A percentile compares a stretch with the other conserved stretches of the same genome.
phyloP scores from a whole-genome alignment of 2,797 vertebrate genomes.

The Chelon labrosus region DNA sequence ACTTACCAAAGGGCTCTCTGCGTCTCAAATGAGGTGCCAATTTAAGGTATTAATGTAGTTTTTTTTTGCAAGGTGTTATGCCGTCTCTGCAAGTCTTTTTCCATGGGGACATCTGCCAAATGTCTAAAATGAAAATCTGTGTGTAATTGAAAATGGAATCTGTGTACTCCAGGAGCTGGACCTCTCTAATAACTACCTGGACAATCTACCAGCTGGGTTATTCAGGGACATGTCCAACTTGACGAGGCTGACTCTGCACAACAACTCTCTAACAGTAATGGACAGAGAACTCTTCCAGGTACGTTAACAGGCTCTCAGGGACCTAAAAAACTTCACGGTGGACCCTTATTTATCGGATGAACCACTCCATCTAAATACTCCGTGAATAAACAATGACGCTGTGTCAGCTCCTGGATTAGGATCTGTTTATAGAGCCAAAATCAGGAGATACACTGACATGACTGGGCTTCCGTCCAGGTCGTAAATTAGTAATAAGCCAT shows the following conservation, averaged over 20 bases:
- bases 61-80: background rate
- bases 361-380: background rate
- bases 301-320: background rate
- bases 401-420: conserved; percentile 9
- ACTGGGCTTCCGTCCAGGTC: conserved; percentile 49
- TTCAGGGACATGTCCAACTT: conserved; percentile 94
- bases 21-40: background rate
- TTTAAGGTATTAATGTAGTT: background rate
- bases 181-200: conserved; percentile 98
- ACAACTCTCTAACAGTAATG: conserved; percentile 95
- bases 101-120: background rate
- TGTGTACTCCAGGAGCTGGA: conserved; percentile 85
- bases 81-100: background rate
- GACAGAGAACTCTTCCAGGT: conserved; percentile 93
- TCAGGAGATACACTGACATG: conserved; percentile 27
- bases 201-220: conserved; percentile 92
- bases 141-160: background rate
- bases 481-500: conserved; percentile 59
- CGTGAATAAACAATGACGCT: background rate
- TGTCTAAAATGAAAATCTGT: background rate
- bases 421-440: conserved; percentile 30
- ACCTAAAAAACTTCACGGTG: too few species aligned
- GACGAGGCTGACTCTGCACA: conserved; percentile 92
- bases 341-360: too few species aligned
- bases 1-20: background rate